Evolutionary conservation across 2,113 vertebrate species (phyloP).

Genomic region (Gambusia affinis): DNA sequence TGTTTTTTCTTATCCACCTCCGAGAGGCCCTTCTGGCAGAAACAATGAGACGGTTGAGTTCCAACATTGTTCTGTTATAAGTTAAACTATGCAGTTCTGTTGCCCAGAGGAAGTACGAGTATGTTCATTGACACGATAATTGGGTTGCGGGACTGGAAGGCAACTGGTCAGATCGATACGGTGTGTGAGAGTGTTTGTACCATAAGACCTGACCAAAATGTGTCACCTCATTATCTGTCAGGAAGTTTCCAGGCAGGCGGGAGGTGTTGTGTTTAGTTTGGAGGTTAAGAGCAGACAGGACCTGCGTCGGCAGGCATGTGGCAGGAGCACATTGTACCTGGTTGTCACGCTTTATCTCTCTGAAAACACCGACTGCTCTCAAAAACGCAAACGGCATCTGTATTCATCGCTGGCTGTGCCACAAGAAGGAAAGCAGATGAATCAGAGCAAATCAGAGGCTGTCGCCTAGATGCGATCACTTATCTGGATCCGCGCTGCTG

Average conservation of each 20-base stretch:
- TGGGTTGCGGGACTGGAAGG: constrained; percentile 1
- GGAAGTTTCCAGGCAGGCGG: constrained; percentile 58
- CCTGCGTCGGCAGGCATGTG: constrained; percentile 39
- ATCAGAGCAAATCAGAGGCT: constrained; percentile 17
- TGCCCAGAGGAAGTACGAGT: constrained; percentile 29
- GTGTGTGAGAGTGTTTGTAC: constrained; percentile 12
- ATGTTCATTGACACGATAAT: not conserved
- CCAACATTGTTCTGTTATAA: constrained; percentile 48
- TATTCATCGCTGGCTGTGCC: not conserved
- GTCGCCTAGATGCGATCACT: not conserved
- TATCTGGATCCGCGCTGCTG: not conserved
- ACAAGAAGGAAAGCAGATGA: not conserved
- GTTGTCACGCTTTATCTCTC: constrained; percentile 42
- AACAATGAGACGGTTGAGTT: constrained; percentile 36
- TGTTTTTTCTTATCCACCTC: constrained; percentile 68
- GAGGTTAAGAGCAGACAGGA: constrained; percentile 54
- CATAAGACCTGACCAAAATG: constrained; percentile 17
- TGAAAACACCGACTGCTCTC: constrained; percentile 58
- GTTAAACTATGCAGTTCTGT: constrained; percentile 15
- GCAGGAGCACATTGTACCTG: constrained; percentile 14
- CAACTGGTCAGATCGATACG: constrained; percentile 27
- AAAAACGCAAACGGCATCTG: constrained; percentile 31
- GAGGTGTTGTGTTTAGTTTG: constrained; percentile 46
- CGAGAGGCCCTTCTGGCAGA: constrained; percentile 48
- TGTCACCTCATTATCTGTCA: constrained; percentile 62